Base-by-base conservation (phyloP, 92 coral and sea anemone species). In the Zoanthus sansibaricus region DNA sequence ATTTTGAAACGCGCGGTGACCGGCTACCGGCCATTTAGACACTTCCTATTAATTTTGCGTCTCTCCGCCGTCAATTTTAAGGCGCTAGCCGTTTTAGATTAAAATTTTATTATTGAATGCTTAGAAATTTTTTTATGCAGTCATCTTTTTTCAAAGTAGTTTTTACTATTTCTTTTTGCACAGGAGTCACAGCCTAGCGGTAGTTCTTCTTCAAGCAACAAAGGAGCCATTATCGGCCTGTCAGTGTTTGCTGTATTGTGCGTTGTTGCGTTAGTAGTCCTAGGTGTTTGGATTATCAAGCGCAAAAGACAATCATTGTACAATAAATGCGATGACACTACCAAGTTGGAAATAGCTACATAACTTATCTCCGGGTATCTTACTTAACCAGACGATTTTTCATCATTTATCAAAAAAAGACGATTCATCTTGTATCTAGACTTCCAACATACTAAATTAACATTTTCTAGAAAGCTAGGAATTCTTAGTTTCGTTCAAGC, bases 221-320 rank as follows among this genome's bases (percentile, higher is more conserved):
- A 54, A 6, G 82, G 66, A 7, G 67, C 47, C 47, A 51, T 76
- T 18, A 33, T 76, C 14, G 82, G 82, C 17, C 82, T 76, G 82
- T 76, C 82, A 31, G 67, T 76, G 67, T 76, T 76, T 18, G 82
- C 82, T 13, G 82, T 15, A 49, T 48, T 52, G 7, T 76, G 82
- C 13, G 82, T 54, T 3, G 58, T 76, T 17, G 68, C 82, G 18
- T 16, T 76, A 20, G 82, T 54, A 45, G 82, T 30, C 0, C 17
- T 76, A 21, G 68, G 52, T 30, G 66, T 31, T 1, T 76, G 82
- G 82, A 69, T 69, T 25, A 74, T 49, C 1, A 76, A 51, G 82
- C 82, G 82, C 25, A 46, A 67, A 15, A 62, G 1, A 17, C 20
- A 9, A 54, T 18, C 82, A 7, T 4, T 25, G 42, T 76, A 76